Conservation (phyloP, 2,113 vertebrate genomes). For the Pseudorasbora parva region DNA sequence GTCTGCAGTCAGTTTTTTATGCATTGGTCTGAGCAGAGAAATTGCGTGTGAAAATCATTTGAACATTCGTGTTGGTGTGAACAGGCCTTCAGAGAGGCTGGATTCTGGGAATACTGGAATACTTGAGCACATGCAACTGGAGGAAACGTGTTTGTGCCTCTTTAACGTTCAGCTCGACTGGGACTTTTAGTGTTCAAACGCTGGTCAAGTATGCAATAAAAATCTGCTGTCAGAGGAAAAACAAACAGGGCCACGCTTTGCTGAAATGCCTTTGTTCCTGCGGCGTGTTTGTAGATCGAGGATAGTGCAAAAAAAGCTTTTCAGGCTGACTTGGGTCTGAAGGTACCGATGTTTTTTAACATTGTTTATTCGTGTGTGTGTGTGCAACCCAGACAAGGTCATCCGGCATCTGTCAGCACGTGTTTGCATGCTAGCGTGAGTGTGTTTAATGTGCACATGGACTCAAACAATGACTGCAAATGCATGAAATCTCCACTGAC, state of each 20-base stretch:
- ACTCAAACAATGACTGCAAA: constrained; percentile 18
- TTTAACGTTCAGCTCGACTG: constrained; percentile 55
- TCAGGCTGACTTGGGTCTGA: constrained; percentile 16
- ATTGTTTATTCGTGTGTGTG: not conserved
- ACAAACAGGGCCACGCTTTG: constrained; percentile 5
- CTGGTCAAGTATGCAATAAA: constrained; percentile 68
- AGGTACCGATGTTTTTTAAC: not conserved
- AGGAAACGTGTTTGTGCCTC: constrained; percentile 56
- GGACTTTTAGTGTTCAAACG: constrained; percentile 33
- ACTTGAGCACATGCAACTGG: constrained; percentile 9
- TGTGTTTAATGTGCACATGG: not conserved
- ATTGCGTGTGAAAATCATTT: not conserved
- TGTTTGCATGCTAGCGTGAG: constrained; percentile 16
- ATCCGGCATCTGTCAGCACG: not conserved
- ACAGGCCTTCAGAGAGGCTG: constrained; percentile 29
- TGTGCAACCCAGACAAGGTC: not conserved
- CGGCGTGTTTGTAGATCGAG: constrained; percentile 1
- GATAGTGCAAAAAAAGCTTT: not conserved
- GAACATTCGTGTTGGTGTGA: not conserved
- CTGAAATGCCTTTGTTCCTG: constrained; percentile 44
- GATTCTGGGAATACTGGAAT: too few species aligned
- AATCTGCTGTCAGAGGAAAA: constrained; percentile 39
- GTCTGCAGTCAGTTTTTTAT: not conserved
- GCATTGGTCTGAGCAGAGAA: not conserved
- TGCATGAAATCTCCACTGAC: constrained; percentile 7